phyloP scores from a whole-genome alignment of 1,140 invertebrate genomes.

The Luehdorfia chinensis region DNA sequence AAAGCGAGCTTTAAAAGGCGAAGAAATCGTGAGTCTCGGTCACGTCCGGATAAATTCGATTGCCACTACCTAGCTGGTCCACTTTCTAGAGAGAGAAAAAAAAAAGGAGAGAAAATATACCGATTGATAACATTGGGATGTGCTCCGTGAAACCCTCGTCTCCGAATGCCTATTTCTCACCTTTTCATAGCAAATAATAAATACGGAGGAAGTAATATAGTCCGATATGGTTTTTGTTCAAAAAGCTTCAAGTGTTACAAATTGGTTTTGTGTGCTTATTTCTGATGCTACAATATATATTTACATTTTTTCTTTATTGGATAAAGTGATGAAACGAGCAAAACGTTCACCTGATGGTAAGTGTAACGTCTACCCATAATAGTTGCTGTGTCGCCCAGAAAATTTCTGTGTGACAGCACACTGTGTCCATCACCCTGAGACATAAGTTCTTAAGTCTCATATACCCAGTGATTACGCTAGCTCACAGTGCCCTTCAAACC shows the following conservation, averaged over 20 bases:
- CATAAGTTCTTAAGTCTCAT: no score
- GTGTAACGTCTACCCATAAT: no score
- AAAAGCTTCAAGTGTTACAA: not conserved
- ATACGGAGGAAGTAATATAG: not conserved
- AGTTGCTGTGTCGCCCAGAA: no score
- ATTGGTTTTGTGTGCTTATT: no score
- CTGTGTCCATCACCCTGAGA: no score
- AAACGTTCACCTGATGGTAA: no score
- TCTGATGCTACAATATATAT: no score
- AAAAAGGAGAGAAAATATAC: slow-evolving; percentile 22
- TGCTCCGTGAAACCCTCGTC: slow-evolving; percentile 4
- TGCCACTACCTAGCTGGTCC: slow-evolving; percentile 29
- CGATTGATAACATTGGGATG: slow-evolving; percentile 26
- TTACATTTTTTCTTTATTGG: no score
- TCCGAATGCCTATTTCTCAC: slow-evolving; percentile 2
- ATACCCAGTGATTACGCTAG: no score
- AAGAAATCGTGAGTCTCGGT: slow-evolving; percentile 40
- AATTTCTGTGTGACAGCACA: no score
- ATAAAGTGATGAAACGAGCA: no score
- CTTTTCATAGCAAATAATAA: slow-evolving; percentile 12
- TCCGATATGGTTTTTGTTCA: slow-evolving; percentile 4
- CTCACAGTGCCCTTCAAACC: no score
- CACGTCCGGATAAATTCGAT: slow-evolving; percentile 48
- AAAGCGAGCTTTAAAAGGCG: slow-evolving; percentile 23
- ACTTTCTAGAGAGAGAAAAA: slow-evolving; percentile 37